These are phyloP conservation scores for Oncorhynchus mykiss DNA, from an alignment of 2,113 vertebrate genomes.

Conservation along the genomic window DNA sequence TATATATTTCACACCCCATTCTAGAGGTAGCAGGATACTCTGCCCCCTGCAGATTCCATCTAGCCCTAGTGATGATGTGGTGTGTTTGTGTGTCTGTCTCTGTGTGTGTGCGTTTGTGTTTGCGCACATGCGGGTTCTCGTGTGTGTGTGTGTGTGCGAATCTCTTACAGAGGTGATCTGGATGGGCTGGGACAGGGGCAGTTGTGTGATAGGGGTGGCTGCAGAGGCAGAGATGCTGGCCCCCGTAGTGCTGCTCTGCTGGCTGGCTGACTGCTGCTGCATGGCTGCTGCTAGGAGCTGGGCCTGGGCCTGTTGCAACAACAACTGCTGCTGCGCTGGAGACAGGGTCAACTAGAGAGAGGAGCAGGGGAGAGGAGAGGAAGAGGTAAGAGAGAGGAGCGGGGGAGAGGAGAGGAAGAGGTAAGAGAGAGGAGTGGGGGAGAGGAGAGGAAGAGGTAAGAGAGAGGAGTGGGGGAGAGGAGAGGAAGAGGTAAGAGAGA, in stretches of 20 bases:
- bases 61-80: not conserved
- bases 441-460: not conserved
- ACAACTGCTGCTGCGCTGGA: constrained; percentile 94
- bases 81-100: not conserved
- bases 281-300: constrained; percentile 96
- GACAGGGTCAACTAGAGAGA: constrained; percentile 86
- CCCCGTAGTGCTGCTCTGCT: constrained; percentile 94
- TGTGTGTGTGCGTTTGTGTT: not conserved
- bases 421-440: not conserved
- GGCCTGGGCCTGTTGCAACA: constrained; percentile 97
- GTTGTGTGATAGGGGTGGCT: constrained; percentile 96
- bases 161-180: constrained; percentile 89
- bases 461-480: not conserved
- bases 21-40: too few relatives aligned
- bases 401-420: not conserved
- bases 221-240: constrained; percentile 98
- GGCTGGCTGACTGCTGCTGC: constrained; percentile 90
- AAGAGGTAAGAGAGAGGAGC: not conserved
- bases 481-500: not conserved
- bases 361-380: not conserved
- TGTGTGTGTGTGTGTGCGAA: not conserved
- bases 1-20: too few relatives aligned
- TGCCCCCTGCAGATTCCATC: not conserved
- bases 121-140: not conserved
- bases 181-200: constrained; percentile 95